Conservation (phyloP, 1,140 invertebrate species). For the Catajapyx aquilonaris region DNA sequence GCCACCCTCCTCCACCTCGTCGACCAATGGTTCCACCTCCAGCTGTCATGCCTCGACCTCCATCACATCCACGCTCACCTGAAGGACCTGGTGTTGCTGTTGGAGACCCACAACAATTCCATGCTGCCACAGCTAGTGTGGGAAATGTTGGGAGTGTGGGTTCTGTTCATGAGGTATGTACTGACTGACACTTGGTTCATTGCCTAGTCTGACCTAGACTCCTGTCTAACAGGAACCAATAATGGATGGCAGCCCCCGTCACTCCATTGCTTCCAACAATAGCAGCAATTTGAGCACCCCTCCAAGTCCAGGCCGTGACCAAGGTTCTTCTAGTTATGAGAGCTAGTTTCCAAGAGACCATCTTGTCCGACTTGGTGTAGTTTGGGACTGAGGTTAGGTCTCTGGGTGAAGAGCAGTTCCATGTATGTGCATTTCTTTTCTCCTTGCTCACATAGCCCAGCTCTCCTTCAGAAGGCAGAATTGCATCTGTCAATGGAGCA, state of each 20-base stretch:
- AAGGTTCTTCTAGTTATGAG: slow-evolving; percentile 47
- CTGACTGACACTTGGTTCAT: background rate
- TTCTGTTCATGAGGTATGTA: slow-evolving; percentile 37
- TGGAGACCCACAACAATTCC: slow-evolving; percentile 14
- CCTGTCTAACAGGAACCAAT: slow-evolving; percentile 24
- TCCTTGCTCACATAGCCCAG: too few relatives aligned
- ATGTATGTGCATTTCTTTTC: too few relatives aligned
- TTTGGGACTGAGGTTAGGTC: too few relatives aligned
- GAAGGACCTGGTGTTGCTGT: slow-evolving; percentile 16
- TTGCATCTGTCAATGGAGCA: too few relatives aligned
- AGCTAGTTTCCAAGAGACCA: too few relatives aligned
- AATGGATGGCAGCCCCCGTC: slow-evolving; percentile 37
- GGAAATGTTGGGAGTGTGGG: slow-evolving; percentile 37
- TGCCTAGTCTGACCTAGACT: too few relatives aligned
- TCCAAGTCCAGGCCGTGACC: slow-evolving; percentile 46
- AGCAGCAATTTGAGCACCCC: slow-evolving; percentile 56
- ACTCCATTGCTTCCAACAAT: slow-evolving; percentile 60
- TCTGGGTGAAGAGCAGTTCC: too few relatives aligned
- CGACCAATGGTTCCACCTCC: slow-evolving; percentile 27
- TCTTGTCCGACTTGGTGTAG: too few relatives aligned
- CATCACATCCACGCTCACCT: slow-evolving; percentile 28
- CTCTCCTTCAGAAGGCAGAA: too few relatives aligned
- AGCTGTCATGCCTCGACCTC: slow-evolving; percentile 22
- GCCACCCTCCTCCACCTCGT: slow-evolving; percentile 24
- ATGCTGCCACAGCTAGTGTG: slow-evolving; percentile 32